Evolutionary conservation across 2,113 vertebrate genomes (phyloP).

Genomic region (Lepisosteus osseus): DNA sequence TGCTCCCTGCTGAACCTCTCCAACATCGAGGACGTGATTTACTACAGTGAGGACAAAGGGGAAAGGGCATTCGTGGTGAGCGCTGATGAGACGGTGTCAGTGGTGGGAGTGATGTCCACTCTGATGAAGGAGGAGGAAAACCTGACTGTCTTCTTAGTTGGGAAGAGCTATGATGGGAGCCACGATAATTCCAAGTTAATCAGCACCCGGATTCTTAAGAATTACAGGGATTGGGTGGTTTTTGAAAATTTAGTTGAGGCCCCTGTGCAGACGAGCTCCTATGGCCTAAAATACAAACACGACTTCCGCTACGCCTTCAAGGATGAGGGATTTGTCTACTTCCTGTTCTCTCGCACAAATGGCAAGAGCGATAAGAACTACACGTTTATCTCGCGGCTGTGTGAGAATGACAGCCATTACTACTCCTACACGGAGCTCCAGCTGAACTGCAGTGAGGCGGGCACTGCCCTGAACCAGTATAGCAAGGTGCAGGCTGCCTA

Average conservation of each 20-base stretch:
- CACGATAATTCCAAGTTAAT: slow-evolving; percentile 90
- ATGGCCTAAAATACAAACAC: slow-evolving; percentile 65
- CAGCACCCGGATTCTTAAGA: slow-evolving; percentile 83
- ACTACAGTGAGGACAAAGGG: slow-evolving; percentile 82
- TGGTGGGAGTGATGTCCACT: slow-evolving; percentile 83
- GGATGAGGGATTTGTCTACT: slow-evolving; percentile 76
- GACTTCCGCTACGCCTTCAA: slow-evolving; percentile 78
- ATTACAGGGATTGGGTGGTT: slow-evolving; percentile 65
- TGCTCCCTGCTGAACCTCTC: slow-evolving; percentile 80
- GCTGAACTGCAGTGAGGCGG: slow-evolving; percentile 69
- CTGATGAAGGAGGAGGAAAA: slow-evolving; percentile 22
- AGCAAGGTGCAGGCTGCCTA: slow-evolving; percentile 81
- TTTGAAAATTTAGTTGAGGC: slow-evolving; percentile 89
- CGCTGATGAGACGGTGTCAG: slow-evolving; percentile 77
- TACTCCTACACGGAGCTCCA: slow-evolving; percentile 95
- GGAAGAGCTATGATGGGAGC: slow-evolving; percentile 79
- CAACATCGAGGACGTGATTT: slow-evolving; percentile 61
- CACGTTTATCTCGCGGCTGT: slow-evolving; percentile 83
- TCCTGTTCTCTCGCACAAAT: slow-evolving; percentile 83
- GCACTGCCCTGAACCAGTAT: slow-evolving; percentile 48
- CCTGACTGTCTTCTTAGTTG: slow-evolving; percentile 79
- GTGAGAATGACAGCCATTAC: slow-evolving; percentile 77
- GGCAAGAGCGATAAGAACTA: slow-evolving; percentile 74
- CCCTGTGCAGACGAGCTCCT: slow-evolving; percentile 74
- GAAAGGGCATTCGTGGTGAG: slow-evolving; percentile 94